Base-by-base conservation (phyloP, 1,140 invertebrate species). In the Trichogramma pretiosum region DNA sequence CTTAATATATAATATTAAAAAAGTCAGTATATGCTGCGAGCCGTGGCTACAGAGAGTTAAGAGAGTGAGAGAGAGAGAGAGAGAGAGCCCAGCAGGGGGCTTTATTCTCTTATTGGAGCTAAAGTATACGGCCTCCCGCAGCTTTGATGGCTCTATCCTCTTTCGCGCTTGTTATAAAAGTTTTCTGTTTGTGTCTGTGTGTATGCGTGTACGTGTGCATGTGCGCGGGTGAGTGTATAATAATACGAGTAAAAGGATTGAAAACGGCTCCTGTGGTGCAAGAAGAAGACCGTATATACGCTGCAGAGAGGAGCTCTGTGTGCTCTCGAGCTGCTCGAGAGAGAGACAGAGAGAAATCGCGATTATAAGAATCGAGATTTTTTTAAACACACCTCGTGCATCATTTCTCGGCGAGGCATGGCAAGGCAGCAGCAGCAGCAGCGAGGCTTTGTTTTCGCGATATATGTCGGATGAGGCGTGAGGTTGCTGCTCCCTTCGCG, bases 371-470 rank as follows among this genome's bases (percentile, higher is more conserved):
- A 70, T 68, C 64, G 59, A 67, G 60, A n/a, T n/a, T n/a, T 67
- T 61, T 63, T 63, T 70, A 70, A 72, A 72, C 66, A 69, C 69
- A 72, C 69, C 68, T 72, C 67, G 63, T 70, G 64, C 58, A 72
- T 72, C 69, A 68, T 65, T 54, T n/a, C n/a, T n/a, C n/a, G n/a
- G n/a, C n/a, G n/a, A n/a, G n/a, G n/a, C n/a, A n/a, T n/a, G n/a
- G n/a, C n/a, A n/a, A n/a, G n/a, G n/a, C n/a, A n/a, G n/a, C n/a
- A n/a, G n/a, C n/a, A n/a, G n/a, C n/a, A n/a, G n/a, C n/a, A n/a
- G n/a, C 56, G 57, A 54, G 50, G 60, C 61, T 67, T 68, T 68
- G 63, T 71, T 70, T 68, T 67, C 60, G 55, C n/a, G n/a, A n/a
- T n/a, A n/a, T n/a, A n/a, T n/a, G n/a, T n/a, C n/a, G n/a, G n/a